Evolutionary conservation across 2,888 invertebrate genomes (phyloP).

Genomic region (Drosophila kuntzei): DNA sequence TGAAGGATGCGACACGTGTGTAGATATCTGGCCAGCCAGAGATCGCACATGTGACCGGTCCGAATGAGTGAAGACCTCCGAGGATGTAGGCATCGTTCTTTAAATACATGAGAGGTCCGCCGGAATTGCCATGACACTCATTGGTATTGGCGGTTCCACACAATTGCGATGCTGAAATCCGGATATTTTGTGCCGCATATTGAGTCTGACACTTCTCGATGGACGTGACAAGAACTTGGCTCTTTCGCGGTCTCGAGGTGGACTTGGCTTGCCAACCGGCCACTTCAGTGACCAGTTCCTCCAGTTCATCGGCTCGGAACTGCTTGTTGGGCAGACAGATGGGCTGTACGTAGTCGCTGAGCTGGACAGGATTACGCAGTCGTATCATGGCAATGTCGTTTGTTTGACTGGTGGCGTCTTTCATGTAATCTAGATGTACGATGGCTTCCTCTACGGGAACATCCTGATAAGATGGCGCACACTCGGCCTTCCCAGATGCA

Average conservation of each 20-base stretch:
- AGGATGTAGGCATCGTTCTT: constrained; percentile 56
- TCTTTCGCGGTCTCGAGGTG: constrained; percentile 54
- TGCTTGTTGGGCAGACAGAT: constrained; percentile 69
- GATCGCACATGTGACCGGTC: constrained; percentile 61
- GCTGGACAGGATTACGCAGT: constrained; percentile 25
- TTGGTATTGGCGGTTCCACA: constrained; percentile 48
- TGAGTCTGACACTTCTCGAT: constrained; percentile 49
- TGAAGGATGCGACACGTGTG: constrained; percentile 66
- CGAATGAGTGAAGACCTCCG: constrained; percentile 64
- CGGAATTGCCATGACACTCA: constrained; percentile 64
- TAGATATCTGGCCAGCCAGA: constrained; percentile 67
- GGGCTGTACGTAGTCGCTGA: constrained; percentile 61
- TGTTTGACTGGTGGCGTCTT: constrained; percentile 22
- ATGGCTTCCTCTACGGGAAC: constrained; percentile 51
- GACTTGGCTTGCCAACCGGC: constrained; percentile 61
- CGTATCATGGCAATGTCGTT: constrained; percentile 68
- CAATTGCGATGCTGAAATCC: constrained; percentile 56
- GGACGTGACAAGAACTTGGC: constrained; percentile 47
- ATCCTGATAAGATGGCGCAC: constrained; percentile 67
- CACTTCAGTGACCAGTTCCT: constrained; percentile 58
- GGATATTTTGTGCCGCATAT: constrained; percentile 37
- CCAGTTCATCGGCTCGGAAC: constrained; percentile 57
- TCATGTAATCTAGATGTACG: constrained; percentile 42
- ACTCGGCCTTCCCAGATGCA: constrained; percentile 18
- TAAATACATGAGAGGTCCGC: constrained; percentile 66